phyloP scores from a whole-genome alignment of 2,888 invertebrate genomes.

The Lissocephala sabroskyi region DNA sequence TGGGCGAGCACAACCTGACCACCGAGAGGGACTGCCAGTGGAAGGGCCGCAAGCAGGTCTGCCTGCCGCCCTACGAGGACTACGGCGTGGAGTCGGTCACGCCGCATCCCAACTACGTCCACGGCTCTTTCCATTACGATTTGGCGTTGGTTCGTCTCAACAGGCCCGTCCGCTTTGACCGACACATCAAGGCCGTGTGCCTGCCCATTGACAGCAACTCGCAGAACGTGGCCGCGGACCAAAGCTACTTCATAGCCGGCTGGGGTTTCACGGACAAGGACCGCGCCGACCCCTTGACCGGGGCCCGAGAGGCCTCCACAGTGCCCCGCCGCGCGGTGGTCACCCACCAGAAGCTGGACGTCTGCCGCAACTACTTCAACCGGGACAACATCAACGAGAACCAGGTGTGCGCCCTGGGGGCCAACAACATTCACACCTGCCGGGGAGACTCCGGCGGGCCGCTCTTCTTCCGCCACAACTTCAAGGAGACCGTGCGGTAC shows the following conservation, averaged over 20 bases:
- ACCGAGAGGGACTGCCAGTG: constrained; percentile 61
- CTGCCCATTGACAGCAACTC: constrained; percentile 52
- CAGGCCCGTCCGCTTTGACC: constrained; percentile 44
- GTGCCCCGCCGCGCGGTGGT: constrained; percentile 52
- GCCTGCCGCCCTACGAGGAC: constrained; percentile 72
- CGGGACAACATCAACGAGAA: constrained; percentile 38
- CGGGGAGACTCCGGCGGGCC: constrained; percentile 66
- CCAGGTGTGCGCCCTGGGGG: constrained; percentile 65
- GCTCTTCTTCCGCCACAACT: constrained; percentile 40
- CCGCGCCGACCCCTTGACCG: neutral
- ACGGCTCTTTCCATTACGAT: constrained; percentile 73
- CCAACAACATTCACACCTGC: constrained; percentile 41
- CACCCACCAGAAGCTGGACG: constrained; percentile 22
- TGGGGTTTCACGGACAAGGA: constrained; percentile 63
- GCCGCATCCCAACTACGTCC: constrained; percentile 74
- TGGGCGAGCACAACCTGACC: constrained; percentile 71
- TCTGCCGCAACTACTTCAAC: constrained; percentile 48
- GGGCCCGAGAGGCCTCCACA: constrained; percentile 16
- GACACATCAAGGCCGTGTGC: constrained; percentile 50
- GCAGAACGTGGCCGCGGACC: constrained; percentile 15
- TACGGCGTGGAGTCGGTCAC: constrained; percentile 64
- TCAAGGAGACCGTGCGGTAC: constrained; percentile 35
- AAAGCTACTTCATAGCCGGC: constrained; percentile 53
- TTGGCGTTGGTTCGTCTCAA: constrained; percentile 75
- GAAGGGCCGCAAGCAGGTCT: constrained; percentile 38